These are phyloP conservation scores for Metallyticus violacea DNA, from an alignment of 2,888 invertebrate genomes.

Conservation along the genomic window DNA sequence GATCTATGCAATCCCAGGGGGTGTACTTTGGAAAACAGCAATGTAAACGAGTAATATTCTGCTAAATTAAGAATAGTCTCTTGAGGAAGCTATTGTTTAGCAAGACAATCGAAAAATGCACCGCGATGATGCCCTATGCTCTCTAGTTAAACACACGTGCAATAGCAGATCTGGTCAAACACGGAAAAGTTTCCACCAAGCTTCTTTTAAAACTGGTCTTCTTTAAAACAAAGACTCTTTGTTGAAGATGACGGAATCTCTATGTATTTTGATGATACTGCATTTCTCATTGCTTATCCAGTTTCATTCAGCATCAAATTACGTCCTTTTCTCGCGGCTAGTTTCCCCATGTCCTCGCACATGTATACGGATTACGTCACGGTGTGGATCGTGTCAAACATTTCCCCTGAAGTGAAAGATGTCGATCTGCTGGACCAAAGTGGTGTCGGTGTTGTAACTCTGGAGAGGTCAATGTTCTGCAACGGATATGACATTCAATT, in stretches of 20 bases:
- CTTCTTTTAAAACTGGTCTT: background rate
- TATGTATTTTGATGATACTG: background rate
- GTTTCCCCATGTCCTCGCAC: background rate
- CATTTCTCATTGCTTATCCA: background rate
- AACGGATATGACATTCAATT: too few species aligned
- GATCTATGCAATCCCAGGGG: too few species aligned
- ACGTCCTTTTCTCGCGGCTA: background rate
- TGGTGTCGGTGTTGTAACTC: too few species aligned
- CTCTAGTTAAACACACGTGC: background rate
- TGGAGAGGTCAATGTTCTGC: too few species aligned
- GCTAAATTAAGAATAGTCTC: background rate
- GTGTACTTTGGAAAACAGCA: background rate
- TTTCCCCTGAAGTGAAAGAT: too few species aligned
- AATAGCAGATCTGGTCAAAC: background rate
- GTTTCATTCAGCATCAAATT: background rate
- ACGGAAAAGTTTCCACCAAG: background rate
- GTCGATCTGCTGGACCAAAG: too few species aligned
- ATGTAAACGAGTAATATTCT: background rate
- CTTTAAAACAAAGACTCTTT: background rate
- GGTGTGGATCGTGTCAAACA: background rate
- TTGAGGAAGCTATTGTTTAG: background rate
- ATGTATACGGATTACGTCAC: background rate
- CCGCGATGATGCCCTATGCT: background rate
- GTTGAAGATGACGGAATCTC: background rate
- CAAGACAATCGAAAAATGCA: background rate